phyloP scores from a whole-genome alignment of 2,888 invertebrate genomes.

The Bombylius discolor region DNA sequence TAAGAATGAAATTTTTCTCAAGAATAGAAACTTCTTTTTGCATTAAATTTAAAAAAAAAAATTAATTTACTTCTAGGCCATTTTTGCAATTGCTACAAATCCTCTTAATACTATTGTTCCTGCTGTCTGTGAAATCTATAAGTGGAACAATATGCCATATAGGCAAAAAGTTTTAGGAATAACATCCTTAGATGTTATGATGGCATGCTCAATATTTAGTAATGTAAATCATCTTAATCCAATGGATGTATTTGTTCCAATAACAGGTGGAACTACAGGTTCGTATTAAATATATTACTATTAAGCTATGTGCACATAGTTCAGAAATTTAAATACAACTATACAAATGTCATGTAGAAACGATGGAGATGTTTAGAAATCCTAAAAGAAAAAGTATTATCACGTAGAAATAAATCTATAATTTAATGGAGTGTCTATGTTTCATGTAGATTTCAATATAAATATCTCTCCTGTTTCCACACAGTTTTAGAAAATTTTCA shows the following conservation, averaged over 20 bases:
- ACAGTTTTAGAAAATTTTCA: too few relatives aligned
- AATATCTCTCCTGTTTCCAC: too few relatives aligned
- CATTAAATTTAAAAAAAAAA: too few relatives aligned
- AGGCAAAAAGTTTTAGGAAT: constrained; percentile 15
- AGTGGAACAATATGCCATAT: constrained; percentile 9
- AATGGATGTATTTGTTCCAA: constrained; percentile 14
- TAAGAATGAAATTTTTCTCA: not conserved
- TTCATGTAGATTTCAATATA: too few relatives aligned
- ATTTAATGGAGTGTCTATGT: too few relatives aligned
- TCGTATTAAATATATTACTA: not conserved
- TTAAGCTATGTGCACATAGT: too few relatives aligned
- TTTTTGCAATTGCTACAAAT: constrained; percentile 14
- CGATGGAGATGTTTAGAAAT: too few relatives aligned
- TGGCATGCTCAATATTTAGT: constrained; percentile 12
- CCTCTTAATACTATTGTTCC: constrained; percentile 15
- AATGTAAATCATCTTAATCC: constrained; percentile 11
- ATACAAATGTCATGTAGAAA: too few relatives aligned
- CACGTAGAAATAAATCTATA: too few relatives aligned
- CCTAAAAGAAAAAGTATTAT: too few relatives aligned
- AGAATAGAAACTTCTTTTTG: not conserved
- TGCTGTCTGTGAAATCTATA: constrained; percentile 13
- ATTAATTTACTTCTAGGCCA: constrained; percentile 7
- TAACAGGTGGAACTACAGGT: constrained; percentile 17
- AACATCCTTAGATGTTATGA: constrained; percentile 14
- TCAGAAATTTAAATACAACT: too few relatives aligned